Base-by-base conservation (phyloP, 2,113 vertebrate species). In the Corvus cornix region DNA sequence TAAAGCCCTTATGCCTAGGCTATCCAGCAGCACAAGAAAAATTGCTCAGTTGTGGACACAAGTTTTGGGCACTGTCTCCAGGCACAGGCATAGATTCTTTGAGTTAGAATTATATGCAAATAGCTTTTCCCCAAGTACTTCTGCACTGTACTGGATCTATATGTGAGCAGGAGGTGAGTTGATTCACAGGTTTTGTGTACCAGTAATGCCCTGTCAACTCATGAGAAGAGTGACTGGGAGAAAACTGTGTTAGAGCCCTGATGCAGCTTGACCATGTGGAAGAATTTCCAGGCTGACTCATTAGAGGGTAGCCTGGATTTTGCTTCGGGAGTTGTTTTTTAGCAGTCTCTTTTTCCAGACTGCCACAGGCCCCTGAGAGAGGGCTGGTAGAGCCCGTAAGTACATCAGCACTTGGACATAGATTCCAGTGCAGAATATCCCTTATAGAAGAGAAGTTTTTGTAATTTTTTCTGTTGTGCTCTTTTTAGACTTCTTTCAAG, bases 371-470 rank as follows among this genome's bases (percentile, higher is more conserved):
- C 9, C 4, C 30, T 14, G 44, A 10, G 41, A 52, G 51, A 31
- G 51, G 19, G 16, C 18, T 89, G 10, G 46, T 51, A 7, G 0
- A 16, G 35, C 21, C 30, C 0, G 0, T 16, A 27, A 44, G 5
- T 35, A 11, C 1, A 2, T 70, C 15, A 26, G 43, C 53, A 28
- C 22, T 56, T 73, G 51, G 0, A 2, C 43, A 21, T 8, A 28
- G 17, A n/a, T 69, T 53, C 37, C n/a, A 43, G 46, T 26, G 44
- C 24, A 74, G 55, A 74, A 30, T 18, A 23, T 62, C 22, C 20
- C 8, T 73, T 69, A 33, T 2, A 44, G 55, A 68, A 70, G 41
- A 35, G 9, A 52, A 4, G 18, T 41, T 37, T 44, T 33, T 58
- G 2, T 26, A 1, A 3, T 14, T 14, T 13, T 37, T 46, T 58